Conservation (phyloP, 2,888 invertebrate species). For the Platycnemis pennipes region DNA sequence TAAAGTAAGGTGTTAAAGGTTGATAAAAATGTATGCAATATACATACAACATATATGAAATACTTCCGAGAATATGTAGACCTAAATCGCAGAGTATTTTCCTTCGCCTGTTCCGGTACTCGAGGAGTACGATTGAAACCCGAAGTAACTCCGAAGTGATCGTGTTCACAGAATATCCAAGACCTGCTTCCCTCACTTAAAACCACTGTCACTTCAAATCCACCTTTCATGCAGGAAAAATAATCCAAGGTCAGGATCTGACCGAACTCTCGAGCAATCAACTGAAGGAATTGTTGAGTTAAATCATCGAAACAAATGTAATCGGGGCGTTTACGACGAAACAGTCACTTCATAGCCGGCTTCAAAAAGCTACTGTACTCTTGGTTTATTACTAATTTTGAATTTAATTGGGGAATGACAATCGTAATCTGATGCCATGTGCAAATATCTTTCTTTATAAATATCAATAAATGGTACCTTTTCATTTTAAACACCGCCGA, state of each 20-base stretch:
- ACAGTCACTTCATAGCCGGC: not conserved
- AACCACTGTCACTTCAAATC: not conserved
- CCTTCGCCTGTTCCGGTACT: too few relatives aligned
- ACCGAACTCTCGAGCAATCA: not conserved
- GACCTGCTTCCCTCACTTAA: not conserved
- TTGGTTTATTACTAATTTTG: not conserved
- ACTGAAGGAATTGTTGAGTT: not conserved
- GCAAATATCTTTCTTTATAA: not conserved
- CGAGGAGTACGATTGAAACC: too few relatives aligned
- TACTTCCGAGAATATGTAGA: too few relatives aligned
- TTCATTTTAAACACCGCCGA: not conserved
- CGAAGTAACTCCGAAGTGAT: too few relatives aligned
- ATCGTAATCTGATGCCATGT: not conserved
- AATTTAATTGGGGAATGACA: not conserved
- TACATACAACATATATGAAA: too few relatives aligned
- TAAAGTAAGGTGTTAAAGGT: too few relatives aligned
- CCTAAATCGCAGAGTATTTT: too few relatives aligned
- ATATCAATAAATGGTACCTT: not conserved
- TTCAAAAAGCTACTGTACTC: not conserved
- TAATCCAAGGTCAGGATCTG: not conserved
- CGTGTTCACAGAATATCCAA: too few relatives aligned
- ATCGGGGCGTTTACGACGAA: not conserved
- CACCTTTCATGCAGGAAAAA: not conserved
- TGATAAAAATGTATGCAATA: too few relatives aligned
- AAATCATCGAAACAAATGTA: not conserved